phyloP scores from a whole-genome alignment of 2,113 vertebrate genomes.

The Mastomys coucha region DNA sequence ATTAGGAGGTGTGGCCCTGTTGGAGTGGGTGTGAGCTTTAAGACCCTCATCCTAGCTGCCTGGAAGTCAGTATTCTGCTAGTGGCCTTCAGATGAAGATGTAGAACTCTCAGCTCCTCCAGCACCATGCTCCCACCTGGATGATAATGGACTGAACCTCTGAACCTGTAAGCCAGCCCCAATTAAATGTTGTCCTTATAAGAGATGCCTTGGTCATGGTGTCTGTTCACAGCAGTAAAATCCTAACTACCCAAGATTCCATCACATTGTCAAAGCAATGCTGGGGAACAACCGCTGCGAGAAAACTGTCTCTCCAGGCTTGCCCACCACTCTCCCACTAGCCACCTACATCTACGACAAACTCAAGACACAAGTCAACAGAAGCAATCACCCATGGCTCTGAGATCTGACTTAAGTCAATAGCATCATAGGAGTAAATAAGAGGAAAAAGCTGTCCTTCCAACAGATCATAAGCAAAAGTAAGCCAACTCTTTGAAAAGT shows the following conservation, averaged over 20 bases:
- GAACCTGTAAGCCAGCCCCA: too few relatives aligned
- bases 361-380: not conserved
- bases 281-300: not conserved
- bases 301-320: not conserved
- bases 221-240: too few relatives aligned
- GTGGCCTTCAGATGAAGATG: too few relatives aligned
- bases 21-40: too few relatives aligned
- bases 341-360: not conserved
- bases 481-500: not conserved
- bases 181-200: too few relatives aligned
- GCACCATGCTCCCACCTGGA: too few relatives aligned
- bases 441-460: not conserved
- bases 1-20: too few relatives aligned
- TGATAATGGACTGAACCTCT: too few relatives aligned
- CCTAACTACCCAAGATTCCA: not conserved
- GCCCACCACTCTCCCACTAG: not conserved
- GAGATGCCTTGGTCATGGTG: too few relatives aligned
- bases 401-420: not conserved
- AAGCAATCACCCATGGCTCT: not conserved
- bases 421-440: not conserved
- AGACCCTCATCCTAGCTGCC: too few relatives aligned
- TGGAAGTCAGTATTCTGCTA: too few relatives aligned
- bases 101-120: too few relatives aligned
- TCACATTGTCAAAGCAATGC: not conserved
- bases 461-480: not conserved